A percentile compares a stretch with the other conserved stretches of the same genome.
phyloP scores from a whole-genome alignment of 2,797 vertebrate species.

The Gymnothorax javanicus region DNA sequence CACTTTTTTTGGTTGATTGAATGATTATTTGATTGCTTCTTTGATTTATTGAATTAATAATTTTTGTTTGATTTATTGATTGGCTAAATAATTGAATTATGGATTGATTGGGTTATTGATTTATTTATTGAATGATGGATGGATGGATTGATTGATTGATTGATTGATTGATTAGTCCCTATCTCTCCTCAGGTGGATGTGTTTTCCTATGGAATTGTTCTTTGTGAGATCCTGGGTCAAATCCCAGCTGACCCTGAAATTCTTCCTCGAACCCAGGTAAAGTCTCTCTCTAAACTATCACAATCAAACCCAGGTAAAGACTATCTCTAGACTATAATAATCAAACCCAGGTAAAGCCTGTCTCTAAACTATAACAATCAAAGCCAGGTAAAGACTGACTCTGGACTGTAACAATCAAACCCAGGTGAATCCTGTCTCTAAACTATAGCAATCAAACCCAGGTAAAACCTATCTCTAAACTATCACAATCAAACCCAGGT shows the following conservation, averaged over 20 bases:
- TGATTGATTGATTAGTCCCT: background rate
- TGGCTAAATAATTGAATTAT: no score
- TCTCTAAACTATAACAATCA: no score
- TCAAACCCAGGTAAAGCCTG: conserved; percentile 66
- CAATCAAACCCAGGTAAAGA: no score
- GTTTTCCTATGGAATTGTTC: conserved; percentile 77
- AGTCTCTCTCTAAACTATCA: background rate
- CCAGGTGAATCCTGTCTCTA: conserved; percentile 54
- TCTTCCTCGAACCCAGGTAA: conserved; percentile 74
- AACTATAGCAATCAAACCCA: no score
- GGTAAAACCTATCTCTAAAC: no score
- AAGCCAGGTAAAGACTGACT: no score
- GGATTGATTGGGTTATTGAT: no score
- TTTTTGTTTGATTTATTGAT: no score
- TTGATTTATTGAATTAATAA: no score
- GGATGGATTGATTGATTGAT: background rate
- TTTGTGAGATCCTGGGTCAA: conserved; percentile 76
- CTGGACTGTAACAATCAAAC: conserved; percentile 52
- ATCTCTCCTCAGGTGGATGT: conserved; percentile 69
- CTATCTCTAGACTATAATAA: no score
- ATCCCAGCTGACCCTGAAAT: conserved; percentile 76
- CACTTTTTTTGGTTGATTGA: no score
- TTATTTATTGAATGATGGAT: background rate
- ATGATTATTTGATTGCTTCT: no score
- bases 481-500: conserved; percentile 64